These are phyloP conservation scores for Euclidia mi DNA, from an alignment of 2,888 invertebrate species.

Conservation along the genomic window DNA sequence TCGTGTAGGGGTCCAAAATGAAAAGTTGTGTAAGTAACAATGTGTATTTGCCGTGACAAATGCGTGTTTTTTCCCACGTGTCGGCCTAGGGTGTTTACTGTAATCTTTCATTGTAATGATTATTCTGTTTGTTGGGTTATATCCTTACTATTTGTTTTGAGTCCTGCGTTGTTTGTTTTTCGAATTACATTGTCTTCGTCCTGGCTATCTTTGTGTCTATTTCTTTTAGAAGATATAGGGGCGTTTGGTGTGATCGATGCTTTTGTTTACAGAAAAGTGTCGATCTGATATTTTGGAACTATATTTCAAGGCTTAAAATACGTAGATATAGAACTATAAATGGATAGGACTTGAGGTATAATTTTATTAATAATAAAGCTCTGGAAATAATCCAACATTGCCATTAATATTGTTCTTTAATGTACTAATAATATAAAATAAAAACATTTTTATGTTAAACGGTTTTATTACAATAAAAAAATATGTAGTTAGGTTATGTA, in stretches of 20 bases:
- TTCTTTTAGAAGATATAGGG: not conserved
- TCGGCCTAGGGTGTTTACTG: constrained; percentile 62
- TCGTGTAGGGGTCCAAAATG: constrained; percentile 65
- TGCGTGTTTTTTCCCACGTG: constrained; percentile 79
- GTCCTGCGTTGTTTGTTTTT: constrained; percentile 3
- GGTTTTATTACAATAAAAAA: too few species aligned
- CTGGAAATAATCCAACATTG: too few species aligned
- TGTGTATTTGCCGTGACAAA: constrained; percentile 71
- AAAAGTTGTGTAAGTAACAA: constrained; percentile 73
- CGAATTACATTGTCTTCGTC: not conserved
- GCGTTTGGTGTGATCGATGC: not conserved
- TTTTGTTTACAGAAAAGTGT: not conserved
- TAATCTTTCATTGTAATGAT: constrained; percentile 55
- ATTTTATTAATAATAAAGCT: too few species aligned
- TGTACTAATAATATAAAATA: too few species aligned
- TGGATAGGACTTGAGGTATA: too few species aligned
- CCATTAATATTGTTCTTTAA: too few species aligned
- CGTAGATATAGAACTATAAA: too few species aligned
- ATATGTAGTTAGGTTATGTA: too few species aligned
- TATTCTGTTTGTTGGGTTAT: constrained; percentile 41
- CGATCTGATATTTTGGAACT: not conserved
- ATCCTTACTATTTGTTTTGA: constrained; percentile 14
- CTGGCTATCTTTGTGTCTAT: not conserved
- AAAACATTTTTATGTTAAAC: too few species aligned
- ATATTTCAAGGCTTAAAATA: too few species aligned